A percentile compares a stretch with the other conserved stretches of the same genome.
Conservation (phyloP, 2,113 vertebrate genomes). For the Megaceryle maxima region DNA sequence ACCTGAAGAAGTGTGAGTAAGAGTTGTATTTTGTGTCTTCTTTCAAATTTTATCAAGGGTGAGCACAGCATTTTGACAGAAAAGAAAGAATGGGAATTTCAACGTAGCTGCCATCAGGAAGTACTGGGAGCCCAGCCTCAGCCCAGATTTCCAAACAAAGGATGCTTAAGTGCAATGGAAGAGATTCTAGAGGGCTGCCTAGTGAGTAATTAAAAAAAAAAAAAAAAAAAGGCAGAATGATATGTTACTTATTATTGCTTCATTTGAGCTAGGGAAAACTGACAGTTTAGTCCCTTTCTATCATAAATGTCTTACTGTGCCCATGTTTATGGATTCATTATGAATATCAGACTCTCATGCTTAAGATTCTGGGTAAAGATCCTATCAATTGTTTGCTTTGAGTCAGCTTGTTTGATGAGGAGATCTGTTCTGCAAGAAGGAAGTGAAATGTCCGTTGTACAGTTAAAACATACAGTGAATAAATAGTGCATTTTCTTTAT, state of each 20-base stretch:
- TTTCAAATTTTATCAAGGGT: background rate
- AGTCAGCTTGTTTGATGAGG: constrained; percentile 4
- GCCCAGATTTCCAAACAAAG: background rate
- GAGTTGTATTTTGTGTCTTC: background rate
- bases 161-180: background rate
- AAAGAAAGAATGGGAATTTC: background rate
- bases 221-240: background rate
- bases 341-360: background rate
- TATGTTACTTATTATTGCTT: background rate
- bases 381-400: background rate
- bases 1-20: background rate
- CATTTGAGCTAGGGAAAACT: background rate
- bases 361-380: background rate
- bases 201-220: background rate
- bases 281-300: background rate
- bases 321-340: background rate
- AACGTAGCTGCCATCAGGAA: background rate
- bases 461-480: background rate
- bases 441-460: background rate
- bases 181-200: background rate
- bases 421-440: background rate
- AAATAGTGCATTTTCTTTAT: background rate
- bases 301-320: background rate
- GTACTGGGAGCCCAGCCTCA: background rate
- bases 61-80: background rate